Evolutionary conservation across 2,888 invertebrate genomes (phyloP), one percentile per base, ranked within the genome.

Genomic region (Metalampra italica): DNA sequence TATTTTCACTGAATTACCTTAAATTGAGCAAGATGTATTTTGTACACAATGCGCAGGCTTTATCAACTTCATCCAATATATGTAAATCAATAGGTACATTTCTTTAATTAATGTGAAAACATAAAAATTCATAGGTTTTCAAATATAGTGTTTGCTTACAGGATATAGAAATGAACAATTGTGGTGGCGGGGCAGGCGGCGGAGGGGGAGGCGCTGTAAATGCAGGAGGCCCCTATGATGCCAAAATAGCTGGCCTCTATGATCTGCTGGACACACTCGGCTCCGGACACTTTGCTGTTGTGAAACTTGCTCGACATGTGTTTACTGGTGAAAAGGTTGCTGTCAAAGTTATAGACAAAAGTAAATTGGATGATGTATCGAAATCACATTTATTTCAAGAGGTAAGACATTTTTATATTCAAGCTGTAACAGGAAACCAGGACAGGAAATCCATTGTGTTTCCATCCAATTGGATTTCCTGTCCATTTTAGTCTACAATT

Each of bases 261-360:
- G 99, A 99, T 89, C 92, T 99, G 76, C 96, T 98, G 82, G 97
- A 98, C 81, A 99, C 99, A 4, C 93, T 99, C 50, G 99, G 99
- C 43, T 95, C 97, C 53, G 99, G 99, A 52, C 99, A 99, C 90
- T 99, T 98, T 91, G 99, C 99, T 55, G 98, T 98, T 56, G 99
- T 99, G 42, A 99, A 99, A 90, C 90, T 98, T 58, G 99, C 99
- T 29, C 91, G 97, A 58, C 99, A 99, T 92, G 99, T 99, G 51
- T 99, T 99, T 85, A 99, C 99, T 46, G 98, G 98, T 36, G 98
- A 98, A 90, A 97, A 97, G 88, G 99, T 99, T 50, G 97, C 98
- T 49, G 97, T 98, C 47, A 98, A 98, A 93, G 96, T 99, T 55
- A 99, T 99, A 72, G 99, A 99, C 85, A 99, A 99, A 89, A 97